These are phyloP conservation scores for Leptinotarsa rubiginosa DNA, from an alignment of 2,888 invertebrate species.

Conservation along the genomic window DNA sequence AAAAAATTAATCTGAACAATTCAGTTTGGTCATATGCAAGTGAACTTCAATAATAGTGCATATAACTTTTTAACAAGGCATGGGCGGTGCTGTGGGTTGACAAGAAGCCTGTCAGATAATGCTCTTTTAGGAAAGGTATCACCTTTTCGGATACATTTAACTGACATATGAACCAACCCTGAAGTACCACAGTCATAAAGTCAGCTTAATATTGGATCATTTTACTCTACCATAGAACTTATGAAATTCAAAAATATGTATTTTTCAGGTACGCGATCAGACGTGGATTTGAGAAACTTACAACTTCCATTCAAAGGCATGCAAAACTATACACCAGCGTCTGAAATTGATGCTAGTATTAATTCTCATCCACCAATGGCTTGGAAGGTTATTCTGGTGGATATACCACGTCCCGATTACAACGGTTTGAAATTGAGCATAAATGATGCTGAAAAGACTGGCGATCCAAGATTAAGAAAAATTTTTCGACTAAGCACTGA, in stretches of 20 bases:
- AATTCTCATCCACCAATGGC: slow-evolving; percentile 80
- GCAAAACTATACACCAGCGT: slow-evolving; percentile 85
- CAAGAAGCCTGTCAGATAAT: too few relatives aligned
- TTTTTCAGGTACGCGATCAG: slow-evolving; percentile 67
- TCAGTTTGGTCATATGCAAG: too few relatives aligned
- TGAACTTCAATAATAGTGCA: too few relatives aligned
- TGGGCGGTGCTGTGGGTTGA: too few relatives aligned
- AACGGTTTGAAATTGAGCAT: slow-evolving; percentile 78
- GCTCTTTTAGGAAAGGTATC: too few relatives aligned
- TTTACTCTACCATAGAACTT: too few relatives aligned
- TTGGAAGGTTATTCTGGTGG: slow-evolving; percentile 73
- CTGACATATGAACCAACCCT: too few relatives aligned
- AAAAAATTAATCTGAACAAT: neutral
- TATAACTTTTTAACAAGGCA: too few relatives aligned
- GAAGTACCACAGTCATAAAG: too few relatives aligned
- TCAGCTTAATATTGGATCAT: too few relatives aligned
- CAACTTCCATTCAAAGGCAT: slow-evolving; percentile 81
- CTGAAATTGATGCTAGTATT: slow-evolving; percentile 87
- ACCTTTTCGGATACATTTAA: too few relatives aligned
- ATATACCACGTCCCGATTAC: slow-evolving; percentile 81
- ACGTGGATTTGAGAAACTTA: slow-evolving; percentile 80
- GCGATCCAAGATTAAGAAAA: slow-evolving; percentile 82
- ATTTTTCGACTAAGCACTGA: slow-evolving; percentile 77
- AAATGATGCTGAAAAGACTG: slow-evolving; percentile 77
- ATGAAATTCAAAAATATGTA: too few relatives aligned